These are phyloP conservation scores for Sebastes minor DNA, from an alignment of 2,797 vertebrate genomes.

Conservation along the genomic window DNA sequence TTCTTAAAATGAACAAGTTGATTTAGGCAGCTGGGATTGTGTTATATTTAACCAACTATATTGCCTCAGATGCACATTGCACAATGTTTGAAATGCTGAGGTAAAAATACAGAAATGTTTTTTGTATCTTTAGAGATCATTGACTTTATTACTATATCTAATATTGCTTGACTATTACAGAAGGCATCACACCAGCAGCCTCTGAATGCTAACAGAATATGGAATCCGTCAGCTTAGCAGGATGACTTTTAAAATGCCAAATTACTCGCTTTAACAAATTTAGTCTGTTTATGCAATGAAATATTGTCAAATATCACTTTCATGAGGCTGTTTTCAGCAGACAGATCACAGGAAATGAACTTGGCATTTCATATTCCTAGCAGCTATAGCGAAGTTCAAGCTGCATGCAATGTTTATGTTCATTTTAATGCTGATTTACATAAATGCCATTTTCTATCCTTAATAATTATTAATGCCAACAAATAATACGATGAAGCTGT, in stretches of 20 bases:
- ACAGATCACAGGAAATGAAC: neutral
- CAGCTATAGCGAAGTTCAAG: neutral
- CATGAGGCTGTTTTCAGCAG: neutral
- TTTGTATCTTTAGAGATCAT: neutral
- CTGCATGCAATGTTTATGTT: neutral
- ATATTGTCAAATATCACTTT: neutral
- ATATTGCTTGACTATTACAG: neutral
- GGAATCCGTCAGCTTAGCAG: neutral
- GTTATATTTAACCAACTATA: too few species aligned
- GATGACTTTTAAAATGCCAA: too few species aligned
- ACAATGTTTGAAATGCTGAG: neutral
- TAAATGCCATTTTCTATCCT: neutral
- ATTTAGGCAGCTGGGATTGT: too few species aligned
- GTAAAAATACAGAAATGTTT: neutral
- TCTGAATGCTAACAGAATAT: neutral
- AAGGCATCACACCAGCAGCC: neutral
- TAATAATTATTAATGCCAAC: neutral
- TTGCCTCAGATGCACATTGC: accelerated
- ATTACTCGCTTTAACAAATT: neutral
- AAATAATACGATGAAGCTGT: neutral
- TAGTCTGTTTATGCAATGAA: neutral
- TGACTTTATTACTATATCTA: neutral
- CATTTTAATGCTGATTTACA: neutral
- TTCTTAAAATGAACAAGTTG: too few species aligned
- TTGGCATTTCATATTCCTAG: neutral